phyloP scores from a whole-genome alignment of 1,140 invertebrate genomes.

The Drosophila takahashii region DNA sequence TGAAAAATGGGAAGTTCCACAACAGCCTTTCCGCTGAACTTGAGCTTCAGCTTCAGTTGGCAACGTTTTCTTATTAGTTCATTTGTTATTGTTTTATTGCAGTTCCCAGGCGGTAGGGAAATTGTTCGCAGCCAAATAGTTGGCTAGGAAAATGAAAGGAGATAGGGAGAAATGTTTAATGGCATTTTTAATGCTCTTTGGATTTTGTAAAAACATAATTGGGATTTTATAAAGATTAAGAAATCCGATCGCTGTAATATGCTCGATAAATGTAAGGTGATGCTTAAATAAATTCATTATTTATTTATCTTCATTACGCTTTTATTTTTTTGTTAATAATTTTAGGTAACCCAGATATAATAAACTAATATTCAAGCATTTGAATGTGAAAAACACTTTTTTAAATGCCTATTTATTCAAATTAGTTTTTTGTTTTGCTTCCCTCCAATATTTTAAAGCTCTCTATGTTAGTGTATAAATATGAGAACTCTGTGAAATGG shows the following conservation, averaged over 20 bases:
- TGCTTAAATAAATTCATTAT: not conserved
- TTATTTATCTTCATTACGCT: not conserved
- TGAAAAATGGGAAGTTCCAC: conserved; percentile 62
- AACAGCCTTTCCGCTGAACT: conserved; percentile 25
- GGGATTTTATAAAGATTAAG: not conserved
- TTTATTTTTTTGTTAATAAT: too few species aligned
- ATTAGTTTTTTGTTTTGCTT: not conserved
- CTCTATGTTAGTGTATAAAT: conserved; percentile 18
- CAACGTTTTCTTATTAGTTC: conserved; percentile 51
- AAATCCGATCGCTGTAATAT: not conserved
- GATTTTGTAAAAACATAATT: not conserved
- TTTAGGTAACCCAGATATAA: too few species aligned
- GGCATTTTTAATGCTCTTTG: conserved; percentile 19
- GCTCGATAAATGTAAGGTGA: not conserved
- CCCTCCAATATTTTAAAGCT: not conserved
- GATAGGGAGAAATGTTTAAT: conserved; percentile 9
- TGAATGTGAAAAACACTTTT: not conserved
- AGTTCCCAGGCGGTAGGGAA: conserved; percentile 44
- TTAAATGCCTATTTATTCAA: not conserved
- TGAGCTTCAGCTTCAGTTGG: conserved; percentile 43
- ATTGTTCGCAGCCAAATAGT: conserved; percentile 34
- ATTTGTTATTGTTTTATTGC: conserved; percentile 55
- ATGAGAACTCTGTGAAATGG: conserved; percentile 39
- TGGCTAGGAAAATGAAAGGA: conserved; percentile 28
- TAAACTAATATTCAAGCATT: too few species aligned